A percentile compares a stretch with the other conserved stretches of the same genome.
These are phyloP conservation scores for Eunapius fragilis DNA, from an alignment of 37 sponge, comb jelly and placozoan genomes.

Conservation along the genomic window DNA sequence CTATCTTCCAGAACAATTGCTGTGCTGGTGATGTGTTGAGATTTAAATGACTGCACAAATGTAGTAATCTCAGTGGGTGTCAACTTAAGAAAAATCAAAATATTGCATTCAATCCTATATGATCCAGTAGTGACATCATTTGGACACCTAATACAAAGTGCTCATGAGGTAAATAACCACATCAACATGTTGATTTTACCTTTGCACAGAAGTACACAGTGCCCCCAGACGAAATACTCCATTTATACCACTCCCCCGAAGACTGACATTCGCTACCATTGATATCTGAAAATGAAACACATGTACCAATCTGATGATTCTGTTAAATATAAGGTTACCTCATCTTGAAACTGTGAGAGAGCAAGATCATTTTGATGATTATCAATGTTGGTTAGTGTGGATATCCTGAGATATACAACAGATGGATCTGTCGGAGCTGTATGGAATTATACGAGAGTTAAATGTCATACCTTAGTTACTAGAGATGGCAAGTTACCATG, in stretches of 20 bases:
- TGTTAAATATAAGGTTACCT: too few relatives aligned
- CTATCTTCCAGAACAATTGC: background rate
- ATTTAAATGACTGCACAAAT: background rate
- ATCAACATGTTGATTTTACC: too few relatives aligned
- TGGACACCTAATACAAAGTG: background rate
- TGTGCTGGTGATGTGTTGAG: background rate
- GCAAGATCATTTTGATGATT: background rate
- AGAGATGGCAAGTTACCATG: background rate
- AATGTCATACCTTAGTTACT: too few relatives aligned
- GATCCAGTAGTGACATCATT: background rate
- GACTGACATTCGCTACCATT: too few relatives aligned
- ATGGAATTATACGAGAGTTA: too few relatives aligned
- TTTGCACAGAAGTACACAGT: too few relatives aligned
- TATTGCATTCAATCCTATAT: background rate
- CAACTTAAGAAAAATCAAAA: background rate
- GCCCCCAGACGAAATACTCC: too few relatives aligned
- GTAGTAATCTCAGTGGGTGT: background rate
- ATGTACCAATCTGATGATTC: background rate
- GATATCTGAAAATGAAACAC: background rate
- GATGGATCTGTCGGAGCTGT: background rate
- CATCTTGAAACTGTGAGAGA: background rate
- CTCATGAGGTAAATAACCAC: background rate
- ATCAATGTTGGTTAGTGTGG: background rate
- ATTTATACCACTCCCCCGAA: too few relatives aligned
- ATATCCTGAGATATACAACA: background rate